Evolutionary conservation across 2,797 vertebrate genomes (phyloP), one percentile per base, ranked within the genome.

Genomic region (Macroramphosus scolopax): DNA sequence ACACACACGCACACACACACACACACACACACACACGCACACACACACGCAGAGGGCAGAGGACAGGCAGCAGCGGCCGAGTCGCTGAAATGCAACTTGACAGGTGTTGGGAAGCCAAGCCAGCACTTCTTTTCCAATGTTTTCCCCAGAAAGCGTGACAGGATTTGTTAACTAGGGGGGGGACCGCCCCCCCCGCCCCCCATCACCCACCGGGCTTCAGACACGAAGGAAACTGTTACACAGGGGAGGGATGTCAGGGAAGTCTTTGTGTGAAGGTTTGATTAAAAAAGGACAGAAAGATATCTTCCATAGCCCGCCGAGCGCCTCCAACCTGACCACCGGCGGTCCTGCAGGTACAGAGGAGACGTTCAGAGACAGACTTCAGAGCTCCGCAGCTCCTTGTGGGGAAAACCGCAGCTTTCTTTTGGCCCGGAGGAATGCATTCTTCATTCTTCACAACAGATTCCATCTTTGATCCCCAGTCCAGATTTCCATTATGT

Each of bases 371-470:
- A n/a, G n/a, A n/a, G n/a, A n/a, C n/a, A n/a, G n/a, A n/a, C n/a
- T n/a, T n/a, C n/a, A n/a, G n/a, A n/a, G n/a, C n/a, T n/a, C n/a
- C n/a, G n/a, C n/a, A n/a, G n/a, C n/a, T n/a, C n/a, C n/a, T n/a
- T n/a, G n/a, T n/a, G n/a, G n/a, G 32, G 8, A 28, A 17, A 4
- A 14, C 36, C 2, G 9, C 16, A 8, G 41, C 31, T 49, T 40
- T 20, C 14, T 40, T 16, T 18, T 4, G 3, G 15, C 8, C 11
- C 44, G 8, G 0, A 81, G 75, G 81, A 85, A 86, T 82, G 75
- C 5, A 63, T 3, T 78, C 72, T 57, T 54, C 81, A 84, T 83
- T 82, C 68, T 71, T 85, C 70, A n/a, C 31, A 15, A 54, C 78
- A 77, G 66, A 80, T 72, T 67, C 56, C 65, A 64, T 71, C 69